Conservation (phyloP, 2,888 invertebrate genomes). For the Holacanthella duospinosa region DNA sequence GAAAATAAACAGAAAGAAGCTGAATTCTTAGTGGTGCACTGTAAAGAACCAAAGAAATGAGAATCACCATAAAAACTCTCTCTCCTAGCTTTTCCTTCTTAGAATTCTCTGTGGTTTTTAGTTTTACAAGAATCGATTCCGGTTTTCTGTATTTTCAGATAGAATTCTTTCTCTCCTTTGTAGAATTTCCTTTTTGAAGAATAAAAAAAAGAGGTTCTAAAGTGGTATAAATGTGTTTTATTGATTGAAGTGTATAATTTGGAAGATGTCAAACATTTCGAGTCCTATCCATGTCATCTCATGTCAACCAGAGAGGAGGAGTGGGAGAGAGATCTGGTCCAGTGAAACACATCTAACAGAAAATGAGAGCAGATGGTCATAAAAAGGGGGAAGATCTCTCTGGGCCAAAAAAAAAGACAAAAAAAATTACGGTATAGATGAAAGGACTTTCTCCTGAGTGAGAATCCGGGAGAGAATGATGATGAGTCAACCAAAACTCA, state of each 20-base stretch:
- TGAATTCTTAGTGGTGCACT: no score
- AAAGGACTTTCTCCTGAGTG: not conserved
- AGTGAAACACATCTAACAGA: not conserved
- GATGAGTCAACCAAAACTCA: not conserved
- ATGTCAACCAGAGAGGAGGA: not conserved
- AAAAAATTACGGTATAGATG: no score
- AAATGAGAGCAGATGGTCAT: slow-evolving; percentile 2
- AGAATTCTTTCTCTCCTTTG: not conserved
- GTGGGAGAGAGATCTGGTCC: not conserved
- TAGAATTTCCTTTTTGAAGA: not conserved
- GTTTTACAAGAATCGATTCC: no score
- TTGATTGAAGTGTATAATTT: slow-evolving; percentile 3
- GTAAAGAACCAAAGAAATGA: no score
- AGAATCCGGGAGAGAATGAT: not conserved
- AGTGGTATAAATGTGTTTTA: not conserved
- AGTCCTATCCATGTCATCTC: not conserved
- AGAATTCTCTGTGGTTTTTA: no score
- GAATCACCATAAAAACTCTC: no score
- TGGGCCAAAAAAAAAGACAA: no score
- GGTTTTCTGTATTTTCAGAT: no score
- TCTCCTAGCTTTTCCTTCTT: no score
- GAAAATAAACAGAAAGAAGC: no score
- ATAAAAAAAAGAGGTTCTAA: not conserved
- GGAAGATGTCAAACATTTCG: not conserved
- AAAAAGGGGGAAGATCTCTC: not conserved